Conservation (phyloP, 1,140 invertebrate genomes). For the Drosophila parabipectinata region DNA sequence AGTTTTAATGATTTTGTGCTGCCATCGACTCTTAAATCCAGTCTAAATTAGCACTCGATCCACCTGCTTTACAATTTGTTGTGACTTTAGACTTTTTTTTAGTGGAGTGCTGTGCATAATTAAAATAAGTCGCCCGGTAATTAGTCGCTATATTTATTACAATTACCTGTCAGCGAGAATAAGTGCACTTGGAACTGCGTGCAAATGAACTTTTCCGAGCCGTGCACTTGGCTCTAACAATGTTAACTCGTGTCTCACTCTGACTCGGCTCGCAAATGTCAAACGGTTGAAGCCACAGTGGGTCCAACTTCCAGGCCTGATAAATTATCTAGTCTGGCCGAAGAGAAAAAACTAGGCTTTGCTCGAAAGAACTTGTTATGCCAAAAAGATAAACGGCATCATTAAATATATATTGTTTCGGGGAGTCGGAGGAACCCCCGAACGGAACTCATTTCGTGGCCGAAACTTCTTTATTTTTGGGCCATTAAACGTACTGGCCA, state of each 20-base stretch:
- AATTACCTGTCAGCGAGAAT: conserved; percentile 68
- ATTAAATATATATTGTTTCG: conserved; percentile 53
- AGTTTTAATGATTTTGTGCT: conserved; percentile 32
- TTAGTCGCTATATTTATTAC: conserved; percentile 78
- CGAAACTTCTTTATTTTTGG: conserved; percentile 47
- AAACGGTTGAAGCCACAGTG: conserved; percentile 54
- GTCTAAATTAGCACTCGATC: not conserved
- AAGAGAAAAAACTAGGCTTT: not conserved
- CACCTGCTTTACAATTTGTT: conserved; percentile 7
- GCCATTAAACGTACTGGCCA: conserved; percentile 46
- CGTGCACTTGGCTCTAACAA: conserved; percentile 66
- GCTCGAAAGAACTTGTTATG: conserved; percentile 40
- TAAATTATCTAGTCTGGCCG: conserved; percentile 14
- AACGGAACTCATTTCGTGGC: conserved; percentile 40
- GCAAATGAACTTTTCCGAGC: conserved; percentile 43
- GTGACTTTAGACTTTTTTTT: conserved; percentile 10
- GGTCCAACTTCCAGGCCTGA: conserved; percentile 13
- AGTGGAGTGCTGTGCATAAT: conserved; percentile 46
- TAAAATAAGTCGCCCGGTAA: conserved; percentile 71
- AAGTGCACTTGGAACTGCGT: conserved; percentile 51
- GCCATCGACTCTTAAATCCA: conserved; percentile 8
- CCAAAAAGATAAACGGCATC: conserved; percentile 38
- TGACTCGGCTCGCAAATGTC: conserved; percentile 56
- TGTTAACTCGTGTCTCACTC: conserved; percentile 69
- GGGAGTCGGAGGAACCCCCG: conserved; percentile 28